phyloP scores from a whole-genome alignment of 1,140 invertebrate species.

The Pygmarrhopalites habei region DNA sequence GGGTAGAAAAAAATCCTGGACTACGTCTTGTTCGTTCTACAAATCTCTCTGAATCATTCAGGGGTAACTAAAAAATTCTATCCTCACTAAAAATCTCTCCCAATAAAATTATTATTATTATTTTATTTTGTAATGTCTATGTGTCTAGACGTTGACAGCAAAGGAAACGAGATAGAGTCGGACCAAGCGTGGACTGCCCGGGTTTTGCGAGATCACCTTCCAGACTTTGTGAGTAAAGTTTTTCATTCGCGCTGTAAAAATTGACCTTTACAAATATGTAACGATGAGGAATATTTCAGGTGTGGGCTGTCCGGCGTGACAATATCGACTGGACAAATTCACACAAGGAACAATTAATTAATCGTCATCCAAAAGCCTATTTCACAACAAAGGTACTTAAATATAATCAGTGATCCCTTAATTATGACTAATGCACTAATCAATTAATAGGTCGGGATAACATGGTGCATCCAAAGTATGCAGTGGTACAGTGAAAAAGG shows the following conservation, averaged over 20 bases:
- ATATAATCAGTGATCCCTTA: too few species aligned
- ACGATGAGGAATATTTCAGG: too few species aligned
- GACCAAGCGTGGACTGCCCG: conserved; percentile 41
- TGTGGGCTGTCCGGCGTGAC: conserved; percentile 80
- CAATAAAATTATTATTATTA: too few species aligned
- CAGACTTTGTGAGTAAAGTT: too few species aligned
- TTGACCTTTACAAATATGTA: too few species aligned
- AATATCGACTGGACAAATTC: conserved; percentile 58
- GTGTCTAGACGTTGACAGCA: background rate
- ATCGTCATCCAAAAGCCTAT: conserved; percentile 68
- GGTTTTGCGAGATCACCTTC: conserved; percentile 49
- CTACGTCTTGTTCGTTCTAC: background rate
- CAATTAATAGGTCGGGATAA: conserved; percentile 57
- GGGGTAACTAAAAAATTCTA: too few species aligned
- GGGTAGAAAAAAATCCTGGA: conserved; percentile 27
- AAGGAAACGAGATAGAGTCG: conserved; percentile 28
- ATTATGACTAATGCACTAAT: conserved; percentile 16
- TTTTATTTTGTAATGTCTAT: too few species aligned
- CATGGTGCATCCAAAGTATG: conserved; percentile 71
- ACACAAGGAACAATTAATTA: conserved; percentile 55
- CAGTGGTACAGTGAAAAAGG: conserved; percentile 81
- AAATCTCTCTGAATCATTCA: too few species aligned
- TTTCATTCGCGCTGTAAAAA: too few species aligned
- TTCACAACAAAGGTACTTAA: conserved; percentile 79
- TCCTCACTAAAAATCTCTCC: too few species aligned